These are phyloP conservation scores for Loxodonta africana DNA, from an alignment of 2,113 vertebrate genomes.

Conservation along the genomic window DNA sequence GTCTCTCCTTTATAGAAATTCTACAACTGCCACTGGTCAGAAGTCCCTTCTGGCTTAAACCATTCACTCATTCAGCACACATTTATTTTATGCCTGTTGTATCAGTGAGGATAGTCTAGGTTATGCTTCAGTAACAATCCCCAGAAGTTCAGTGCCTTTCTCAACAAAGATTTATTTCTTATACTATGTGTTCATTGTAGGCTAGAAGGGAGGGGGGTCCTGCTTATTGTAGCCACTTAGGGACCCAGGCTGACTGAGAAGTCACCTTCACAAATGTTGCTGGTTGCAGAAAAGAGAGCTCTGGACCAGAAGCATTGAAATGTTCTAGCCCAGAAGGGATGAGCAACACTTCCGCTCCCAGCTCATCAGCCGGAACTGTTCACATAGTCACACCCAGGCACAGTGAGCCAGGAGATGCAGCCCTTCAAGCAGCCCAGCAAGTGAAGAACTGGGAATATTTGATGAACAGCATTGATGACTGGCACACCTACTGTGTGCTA, in stretches of 20 bases:
- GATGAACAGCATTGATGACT: conserved; percentile 10
- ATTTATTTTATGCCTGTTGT: conserved; percentile 9
- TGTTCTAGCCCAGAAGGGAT: conserved; percentile 27
- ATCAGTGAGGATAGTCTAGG: neutral
- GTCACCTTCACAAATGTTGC: conserved; percentile 8
- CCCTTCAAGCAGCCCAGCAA: neutral
- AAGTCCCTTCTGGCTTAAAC: neutral
- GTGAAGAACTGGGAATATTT: conserved; percentile 19
- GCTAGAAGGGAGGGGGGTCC: neutral
- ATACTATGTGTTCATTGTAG: neutral
- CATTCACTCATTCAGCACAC: conserved; percentile 40
- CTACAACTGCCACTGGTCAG: neutral
- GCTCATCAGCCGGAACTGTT: neutral
- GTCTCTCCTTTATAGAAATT: conserved; percentile 44
- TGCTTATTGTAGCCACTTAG: neutral
- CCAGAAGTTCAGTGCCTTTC: neutral
- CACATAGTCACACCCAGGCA: neutral
- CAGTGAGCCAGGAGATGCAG: neutral
- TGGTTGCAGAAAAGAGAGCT: conserved; percentile 26
- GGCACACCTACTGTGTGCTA: neutral
- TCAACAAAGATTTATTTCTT: neutral
- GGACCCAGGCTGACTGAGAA: neutral
- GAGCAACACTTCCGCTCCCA: neutral
- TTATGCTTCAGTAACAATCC: conserved; percentile 19
- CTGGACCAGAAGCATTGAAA: conserved; percentile 16